Evolutionary conservation across 2,113 vertebrate genomes (phyloP), one percentile per base, ranked within the genome.

Genomic region (Pangasianodon hypophthalmus): DNA sequence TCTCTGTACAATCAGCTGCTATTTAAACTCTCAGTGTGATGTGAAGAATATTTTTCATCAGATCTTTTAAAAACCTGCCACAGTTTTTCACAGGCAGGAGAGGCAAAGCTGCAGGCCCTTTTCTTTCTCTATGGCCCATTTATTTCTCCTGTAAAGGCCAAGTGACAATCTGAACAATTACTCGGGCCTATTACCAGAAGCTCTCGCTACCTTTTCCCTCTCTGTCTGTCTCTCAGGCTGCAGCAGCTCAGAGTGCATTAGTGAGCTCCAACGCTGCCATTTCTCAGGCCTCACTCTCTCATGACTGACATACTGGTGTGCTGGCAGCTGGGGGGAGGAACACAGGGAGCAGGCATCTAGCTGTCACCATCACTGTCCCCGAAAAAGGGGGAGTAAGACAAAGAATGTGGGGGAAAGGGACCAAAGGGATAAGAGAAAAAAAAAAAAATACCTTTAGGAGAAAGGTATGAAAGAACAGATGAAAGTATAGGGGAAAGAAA

Each of bases 91-190:
- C 52, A 69, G 71, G 77, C 56, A 90, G 58, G 46, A 26, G 85
- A 88, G 86, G 87, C 89, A 90, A 92, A 90, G 90, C 93, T 84
- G 83, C 90, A 90, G 92, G 93, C 71, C 88, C 13, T 80, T 89
- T 87, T 81, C 80, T 88, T 64, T 85, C 80, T 91, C 82, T 92
- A 88, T 90, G 60, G 92, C 92, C 93, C 93, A 92, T 94, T 95
- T 90, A 88, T 87, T 94, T 94, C 94, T 87, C 91, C 91, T 16
- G 84, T 89, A 96, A 96, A 96, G 95, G 95, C 93, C 95, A 95
- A 95, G 93, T 95, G 95, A 95, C 95, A 95, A 95, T 96, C 95
- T 95, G 93, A 95, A 93, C 96, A 96, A 96, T 96, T 96, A 95
- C 95, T 91, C 84, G 32, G 92, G 86, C 91, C 95, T 93, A 95